Evolutionary conservation across 2,888 invertebrate species (phyloP).

Genomic region (Exephanes ischioxanthus): DNA sequence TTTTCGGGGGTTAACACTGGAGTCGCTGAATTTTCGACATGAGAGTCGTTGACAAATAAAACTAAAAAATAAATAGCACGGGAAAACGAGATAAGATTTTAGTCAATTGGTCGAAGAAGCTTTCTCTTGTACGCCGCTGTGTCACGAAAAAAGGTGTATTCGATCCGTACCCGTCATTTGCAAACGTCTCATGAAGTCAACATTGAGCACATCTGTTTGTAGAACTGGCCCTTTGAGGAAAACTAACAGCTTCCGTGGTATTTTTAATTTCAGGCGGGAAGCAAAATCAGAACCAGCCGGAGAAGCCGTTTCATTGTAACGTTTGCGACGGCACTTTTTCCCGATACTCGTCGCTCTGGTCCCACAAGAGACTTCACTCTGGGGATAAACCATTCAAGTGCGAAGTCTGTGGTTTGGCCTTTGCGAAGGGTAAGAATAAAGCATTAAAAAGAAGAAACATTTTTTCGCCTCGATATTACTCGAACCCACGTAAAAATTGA

Average conservation of each 20-base stretch:
- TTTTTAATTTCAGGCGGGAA: slow-evolving; percentile 83
- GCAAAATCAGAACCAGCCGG: slow-evolving; percentile 86
- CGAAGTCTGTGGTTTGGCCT: slow-evolving; percentile 94
- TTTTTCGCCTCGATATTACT: background rate
- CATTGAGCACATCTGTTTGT: slow-evolving; percentile 79
- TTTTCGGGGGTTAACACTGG: background rate
- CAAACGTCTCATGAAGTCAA: slow-evolving; percentile 71
- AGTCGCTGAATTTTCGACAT: slow-evolving; percentile 5
- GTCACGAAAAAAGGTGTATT: slow-evolving; percentile 69
- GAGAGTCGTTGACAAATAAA: background rate
- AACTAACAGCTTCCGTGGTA: slow-evolving; percentile 79
- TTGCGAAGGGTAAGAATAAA: slow-evolving; percentile 89
- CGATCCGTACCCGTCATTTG: slow-evolving; percentile 64
- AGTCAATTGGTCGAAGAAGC: slow-evolving; percentile 26
- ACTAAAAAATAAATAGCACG: background rate
- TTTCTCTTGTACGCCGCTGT: slow-evolving; percentile 65
- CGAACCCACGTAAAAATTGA: background rate
- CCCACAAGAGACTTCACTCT: slow-evolving; percentile 94
- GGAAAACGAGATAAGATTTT: slow-evolving; percentile 35
- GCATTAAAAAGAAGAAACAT: slow-evolving; percentile 64
- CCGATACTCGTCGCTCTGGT: slow-evolving; percentile 95
- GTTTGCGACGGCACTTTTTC: slow-evolving; percentile 94
- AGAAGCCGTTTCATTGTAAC: slow-evolving; percentile 95
- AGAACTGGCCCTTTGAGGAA: slow-evolving; percentile 84
- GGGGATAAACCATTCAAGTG: slow-evolving; percentile 95